These are phyloP conservation scores for Zosterops hypoxanthus DNA, from an alignment of 2,113 vertebrate genomes.

Conservation along the genomic window DNA sequence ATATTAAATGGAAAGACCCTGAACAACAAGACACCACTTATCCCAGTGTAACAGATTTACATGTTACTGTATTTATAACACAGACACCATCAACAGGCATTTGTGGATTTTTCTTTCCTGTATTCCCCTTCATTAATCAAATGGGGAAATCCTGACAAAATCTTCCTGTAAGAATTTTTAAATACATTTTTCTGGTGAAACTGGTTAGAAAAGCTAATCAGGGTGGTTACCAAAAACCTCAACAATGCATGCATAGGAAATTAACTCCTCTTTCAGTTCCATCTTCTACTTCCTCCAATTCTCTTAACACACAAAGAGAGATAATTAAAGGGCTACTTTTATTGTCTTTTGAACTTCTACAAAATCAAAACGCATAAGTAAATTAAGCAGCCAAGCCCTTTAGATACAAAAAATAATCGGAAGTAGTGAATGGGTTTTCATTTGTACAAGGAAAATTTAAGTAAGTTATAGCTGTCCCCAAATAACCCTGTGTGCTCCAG, in stretches of 20 bases:
- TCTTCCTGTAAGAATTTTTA: neutral
- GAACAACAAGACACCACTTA: neutral
- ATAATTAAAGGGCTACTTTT: neutral
- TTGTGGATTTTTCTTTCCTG: neutral
- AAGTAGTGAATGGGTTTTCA: neutral
- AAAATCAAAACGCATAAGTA: neutral
- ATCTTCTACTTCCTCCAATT: slow-evolving; percentile 15
- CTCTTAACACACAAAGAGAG: neutral
- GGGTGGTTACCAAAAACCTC: neutral
- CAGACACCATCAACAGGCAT: neutral
- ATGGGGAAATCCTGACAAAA: neutral
- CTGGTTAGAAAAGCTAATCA: neutral
- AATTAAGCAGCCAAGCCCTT: neutral
- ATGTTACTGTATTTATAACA: neutral
- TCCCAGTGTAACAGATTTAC: neutral
- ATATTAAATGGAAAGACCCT: neutral
- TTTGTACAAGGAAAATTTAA: neutral
- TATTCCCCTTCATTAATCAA: neutral
- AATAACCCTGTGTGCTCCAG: neutral
- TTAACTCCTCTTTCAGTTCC: neutral
- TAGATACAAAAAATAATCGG: neutral
- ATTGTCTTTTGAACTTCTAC: neutral
- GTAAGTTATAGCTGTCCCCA: neutral
- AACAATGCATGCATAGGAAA: neutral
- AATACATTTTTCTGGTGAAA: neutral